These are phyloP conservation scores for Pseudoatta argentina DNA, from an alignment of 1,140 invertebrate species.

Conservation along the genomic window DNA sequence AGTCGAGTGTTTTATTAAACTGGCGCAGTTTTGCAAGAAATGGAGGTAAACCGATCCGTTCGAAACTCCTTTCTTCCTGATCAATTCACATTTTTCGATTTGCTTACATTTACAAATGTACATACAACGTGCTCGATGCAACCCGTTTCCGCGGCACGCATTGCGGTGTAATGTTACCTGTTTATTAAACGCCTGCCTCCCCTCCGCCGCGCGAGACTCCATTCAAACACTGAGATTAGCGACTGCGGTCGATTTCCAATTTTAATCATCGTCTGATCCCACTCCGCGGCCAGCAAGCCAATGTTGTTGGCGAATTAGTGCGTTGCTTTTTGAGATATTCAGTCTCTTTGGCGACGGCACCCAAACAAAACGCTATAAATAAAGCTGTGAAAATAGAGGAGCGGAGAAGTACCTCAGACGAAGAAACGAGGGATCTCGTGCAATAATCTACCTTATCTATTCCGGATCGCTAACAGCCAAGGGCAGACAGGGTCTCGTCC, in stretches of 20 bases:
- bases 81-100: conserved; percentile 12
- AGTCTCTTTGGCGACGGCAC: neutral
- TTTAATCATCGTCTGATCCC: conserved; percentile 14
- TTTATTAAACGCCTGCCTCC: neutral
- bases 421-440: conserved; percentile 23
- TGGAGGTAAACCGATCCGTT: conserved; percentile 3
- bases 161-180: conserved; percentile 33
- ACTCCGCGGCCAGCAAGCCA: neutral
- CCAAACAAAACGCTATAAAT: conserved; percentile 39
- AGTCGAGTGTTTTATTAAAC: neutral
- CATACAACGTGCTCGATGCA: neutral
- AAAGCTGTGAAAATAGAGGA: conserved; percentile 19
- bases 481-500: conserved; percentile 29
- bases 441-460: conserved; percentile 72
- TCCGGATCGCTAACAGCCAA: conserved; percentile 47
- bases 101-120: neutral
- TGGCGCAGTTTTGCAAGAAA: neutral
- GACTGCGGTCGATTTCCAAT: conserved; percentile 7
- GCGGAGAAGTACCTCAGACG: neutral
- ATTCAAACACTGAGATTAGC: conserved; percentile 35
- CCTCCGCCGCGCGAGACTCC: neutral
- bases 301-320: neutral
- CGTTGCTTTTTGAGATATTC: conserved; percentile 11
- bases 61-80: neutral
- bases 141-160: conserved; percentile 22